Percentiles rank a stretch among this genome's conserved stretches.
phyloP scores from a whole-genome alignment of 2,113 vertebrate genomes.

The Osmerus mordax region DNA sequence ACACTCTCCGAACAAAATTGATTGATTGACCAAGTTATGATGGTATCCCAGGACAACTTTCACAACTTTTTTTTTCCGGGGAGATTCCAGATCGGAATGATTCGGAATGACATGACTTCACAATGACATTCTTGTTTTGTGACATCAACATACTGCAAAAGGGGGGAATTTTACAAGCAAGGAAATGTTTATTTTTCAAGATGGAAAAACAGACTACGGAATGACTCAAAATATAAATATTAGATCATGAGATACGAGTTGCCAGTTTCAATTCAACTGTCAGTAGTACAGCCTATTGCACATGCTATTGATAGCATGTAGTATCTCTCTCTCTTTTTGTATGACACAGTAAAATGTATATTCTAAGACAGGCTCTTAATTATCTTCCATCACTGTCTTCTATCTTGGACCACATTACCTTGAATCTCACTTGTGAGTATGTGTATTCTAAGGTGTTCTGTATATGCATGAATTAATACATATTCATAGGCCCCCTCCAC shows the following conservation, averaged over 20 bases:
- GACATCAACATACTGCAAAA: background rate
- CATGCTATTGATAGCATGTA: too few relatives aligned
- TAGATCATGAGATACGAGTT: too few relatives aligned
- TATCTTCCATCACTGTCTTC: background rate
- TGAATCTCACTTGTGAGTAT: background rate
- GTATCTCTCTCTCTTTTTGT: too few relatives aligned
- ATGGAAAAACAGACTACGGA: too few relatives aligned
- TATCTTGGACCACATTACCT: background rate
- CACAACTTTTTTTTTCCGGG: background rate
- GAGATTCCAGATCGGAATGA: conserved; percentile 6
- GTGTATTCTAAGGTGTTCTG: background rate
- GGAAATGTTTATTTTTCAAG: too few relatives aligned
- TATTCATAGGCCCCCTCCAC: background rate
- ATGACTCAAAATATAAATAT: too few relatives aligned
- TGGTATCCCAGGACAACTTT: background rate
- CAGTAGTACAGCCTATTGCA: too few relatives aligned
- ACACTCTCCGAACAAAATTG: too few relatives aligned
- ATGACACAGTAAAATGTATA: background rate
- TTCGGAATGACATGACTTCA: conserved; percentile 7
- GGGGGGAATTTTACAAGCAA: too few relatives aligned
- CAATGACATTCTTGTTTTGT: conserved; percentile 33
- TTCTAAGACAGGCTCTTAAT: background rate
- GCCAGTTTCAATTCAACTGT: too few relatives aligned
- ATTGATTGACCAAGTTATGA: too few relatives aligned
- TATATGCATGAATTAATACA: background rate